Evolutionary conservation across 2,888 invertebrate species (phyloP).

Genomic region (Anoplius nigerrimus): DNA sequence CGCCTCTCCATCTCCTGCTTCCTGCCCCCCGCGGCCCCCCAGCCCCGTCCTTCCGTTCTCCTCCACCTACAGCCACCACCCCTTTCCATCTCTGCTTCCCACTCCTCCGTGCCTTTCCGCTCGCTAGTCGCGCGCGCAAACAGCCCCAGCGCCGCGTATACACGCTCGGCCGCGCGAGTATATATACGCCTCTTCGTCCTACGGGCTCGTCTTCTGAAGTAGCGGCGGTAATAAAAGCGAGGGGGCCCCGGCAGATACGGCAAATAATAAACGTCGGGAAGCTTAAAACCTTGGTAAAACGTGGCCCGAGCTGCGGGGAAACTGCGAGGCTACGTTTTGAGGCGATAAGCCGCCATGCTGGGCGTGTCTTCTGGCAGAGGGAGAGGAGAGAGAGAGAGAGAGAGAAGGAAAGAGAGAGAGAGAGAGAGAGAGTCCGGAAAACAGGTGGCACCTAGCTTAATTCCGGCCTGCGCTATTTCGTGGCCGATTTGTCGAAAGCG

Average conservation of each 20-base stretch:
- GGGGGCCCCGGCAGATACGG: slow-evolving; percentile 26
- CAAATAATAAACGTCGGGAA: slow-evolving; percentile 37
- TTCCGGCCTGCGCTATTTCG: too few species aligned
- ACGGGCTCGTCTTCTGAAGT: slow-evolving; percentile 13
- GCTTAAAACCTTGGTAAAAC: slow-evolving; percentile 28
- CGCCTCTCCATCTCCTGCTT: background rate
- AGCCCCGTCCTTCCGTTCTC: background rate
- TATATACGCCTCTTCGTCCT: too few species aligned
- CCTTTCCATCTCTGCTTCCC: background rate
- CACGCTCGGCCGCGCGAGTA: slow-evolving; percentile 9
- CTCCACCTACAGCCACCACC: background rate
- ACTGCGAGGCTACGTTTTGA: slow-evolving; percentile 15
- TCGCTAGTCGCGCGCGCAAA: too few species aligned
- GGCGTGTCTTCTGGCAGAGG: background rate
- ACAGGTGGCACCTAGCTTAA: too few species aligned
- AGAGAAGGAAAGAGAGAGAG: too few species aligned
- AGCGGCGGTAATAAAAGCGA: slow-evolving; percentile 34
- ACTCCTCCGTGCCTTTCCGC: background rate
- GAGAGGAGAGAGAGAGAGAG: too few species aligned
- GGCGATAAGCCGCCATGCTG: slow-evolving; percentile 27
- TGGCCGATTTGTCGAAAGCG: too few species aligned
- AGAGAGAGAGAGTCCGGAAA: background rate
- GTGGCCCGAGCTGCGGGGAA: slow-evolving; percentile 9
- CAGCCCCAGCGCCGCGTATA: slow-evolving; percentile 11
- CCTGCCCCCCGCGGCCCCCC: too few species aligned